These are phyloP conservation scores for Bucorvus abyssinicus DNA, from an alignment of 2,797 vertebrate genomes.

Conservation along the genomic window DNA sequence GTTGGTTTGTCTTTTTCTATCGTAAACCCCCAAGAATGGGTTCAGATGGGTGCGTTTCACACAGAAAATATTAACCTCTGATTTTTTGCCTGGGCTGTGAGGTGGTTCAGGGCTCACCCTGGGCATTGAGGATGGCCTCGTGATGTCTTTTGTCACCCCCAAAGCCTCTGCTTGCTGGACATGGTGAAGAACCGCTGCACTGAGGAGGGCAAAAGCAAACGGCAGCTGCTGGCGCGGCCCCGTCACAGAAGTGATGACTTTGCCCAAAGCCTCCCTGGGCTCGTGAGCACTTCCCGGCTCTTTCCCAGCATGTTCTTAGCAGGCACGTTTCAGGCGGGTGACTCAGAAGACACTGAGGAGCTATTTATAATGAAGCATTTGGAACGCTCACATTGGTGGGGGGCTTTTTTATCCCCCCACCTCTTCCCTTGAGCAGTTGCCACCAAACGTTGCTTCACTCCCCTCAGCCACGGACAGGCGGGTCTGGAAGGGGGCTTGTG, in stretches of 20 bases:
- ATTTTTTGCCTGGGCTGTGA: background rate
- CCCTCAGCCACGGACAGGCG: background rate
- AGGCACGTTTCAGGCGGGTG: constrained; percentile 14
- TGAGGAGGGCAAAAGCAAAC: background rate
- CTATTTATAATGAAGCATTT: constrained; percentile 16
- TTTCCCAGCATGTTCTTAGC: background rate
- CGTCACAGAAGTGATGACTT: background rate
- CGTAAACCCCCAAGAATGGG: background rate
- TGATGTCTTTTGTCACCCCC: rapidly evolving
- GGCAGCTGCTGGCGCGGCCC: background rate
- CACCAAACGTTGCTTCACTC: rapidly evolving
- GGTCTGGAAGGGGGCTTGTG: background rate
- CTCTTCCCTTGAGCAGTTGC: background rate
- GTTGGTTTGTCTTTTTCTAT: background rate
- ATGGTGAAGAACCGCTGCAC: too few relatives aligned
- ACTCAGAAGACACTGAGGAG: constrained; percentile 27
- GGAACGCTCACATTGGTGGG: background rate
- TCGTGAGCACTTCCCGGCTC: background rate
- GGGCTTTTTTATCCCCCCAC: background rate
- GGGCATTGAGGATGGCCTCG: rapidly evolving
- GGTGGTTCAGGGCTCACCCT: background rate
- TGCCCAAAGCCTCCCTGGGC: background rate
- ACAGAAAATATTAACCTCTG: background rate
- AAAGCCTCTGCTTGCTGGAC: background rate
- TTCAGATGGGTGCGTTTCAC: background rate